These are phyloP conservation scores for Uria lomvia DNA, from an alignment of 2,113 vertebrate species.

Conservation along the genomic window DNA sequence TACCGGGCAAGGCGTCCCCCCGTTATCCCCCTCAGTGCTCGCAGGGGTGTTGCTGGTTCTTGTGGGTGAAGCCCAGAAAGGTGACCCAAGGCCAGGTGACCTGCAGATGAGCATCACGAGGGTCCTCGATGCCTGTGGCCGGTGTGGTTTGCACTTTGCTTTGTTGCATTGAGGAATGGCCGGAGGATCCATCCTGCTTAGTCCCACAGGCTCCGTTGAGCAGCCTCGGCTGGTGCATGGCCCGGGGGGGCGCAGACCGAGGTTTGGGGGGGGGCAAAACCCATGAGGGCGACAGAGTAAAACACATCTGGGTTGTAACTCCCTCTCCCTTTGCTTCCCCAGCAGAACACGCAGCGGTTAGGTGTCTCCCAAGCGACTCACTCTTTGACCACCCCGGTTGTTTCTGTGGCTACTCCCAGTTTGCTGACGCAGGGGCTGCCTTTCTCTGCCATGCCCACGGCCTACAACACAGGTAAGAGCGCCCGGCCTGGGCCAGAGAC, in stretches of 20 bases:
- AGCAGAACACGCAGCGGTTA: slow-evolving; percentile 89
- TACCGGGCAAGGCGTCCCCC: too few species aligned
- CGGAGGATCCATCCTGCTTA: background rate
- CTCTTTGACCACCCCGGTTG: slow-evolving; percentile 76
- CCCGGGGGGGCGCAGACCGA: background rate
- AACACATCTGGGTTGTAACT: background rate
- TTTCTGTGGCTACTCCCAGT: slow-evolving; percentile 80
- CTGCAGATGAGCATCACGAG: background rate
- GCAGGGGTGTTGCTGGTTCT: background rate
- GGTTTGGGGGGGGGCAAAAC: background rate
- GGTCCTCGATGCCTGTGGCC: background rate
- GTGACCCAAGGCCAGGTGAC: background rate
- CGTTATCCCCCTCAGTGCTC: accelerated
- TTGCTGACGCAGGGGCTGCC: slow-evolving; percentile 81
- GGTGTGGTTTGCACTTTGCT: background rate
- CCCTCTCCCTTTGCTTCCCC: slow-evolving; percentile 6
- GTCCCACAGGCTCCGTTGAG: accelerated
- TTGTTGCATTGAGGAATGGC: background rate
- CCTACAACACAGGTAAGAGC: slow-evolving; percentile 80
- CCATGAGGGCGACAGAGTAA: accelerated
- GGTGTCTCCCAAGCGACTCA: slow-evolving; percentile 82
- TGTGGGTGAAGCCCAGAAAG: background rate
- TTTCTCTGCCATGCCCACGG: slow-evolving; percentile 81
- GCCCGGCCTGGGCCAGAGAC: accelerated
- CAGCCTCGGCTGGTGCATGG: background rate